Percentiles rank a stretch among this genome's conserved stretches.
Evolutionary conservation across 2,797 vertebrate genomes (phyloP).

Genomic region (Sebastes trivittatus): DNA sequence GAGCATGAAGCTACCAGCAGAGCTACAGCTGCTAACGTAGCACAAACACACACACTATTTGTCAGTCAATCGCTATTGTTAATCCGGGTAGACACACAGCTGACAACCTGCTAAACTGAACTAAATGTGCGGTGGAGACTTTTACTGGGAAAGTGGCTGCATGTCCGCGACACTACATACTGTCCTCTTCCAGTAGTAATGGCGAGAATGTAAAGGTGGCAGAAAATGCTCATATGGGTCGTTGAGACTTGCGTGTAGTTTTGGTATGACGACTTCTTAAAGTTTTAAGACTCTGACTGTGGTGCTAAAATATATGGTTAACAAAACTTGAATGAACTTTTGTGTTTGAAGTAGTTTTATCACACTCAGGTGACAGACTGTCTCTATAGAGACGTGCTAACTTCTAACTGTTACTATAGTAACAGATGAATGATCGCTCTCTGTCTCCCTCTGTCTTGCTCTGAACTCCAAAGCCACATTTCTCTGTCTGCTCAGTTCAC

Average conservation of each 20-base stretch:
- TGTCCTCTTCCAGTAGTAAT: background rate
- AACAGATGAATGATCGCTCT: background rate
- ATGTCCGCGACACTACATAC: background rate
- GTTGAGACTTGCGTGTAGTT: background rate
- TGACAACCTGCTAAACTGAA: too few species aligned
- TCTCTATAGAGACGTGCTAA: background rate
- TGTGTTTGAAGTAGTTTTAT: background rate
- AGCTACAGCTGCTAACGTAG: too few species aligned
- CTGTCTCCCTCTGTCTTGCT: background rate
- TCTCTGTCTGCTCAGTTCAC: constrained; percentile 3
- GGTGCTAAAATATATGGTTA: background rate
- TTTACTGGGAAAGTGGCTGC: too few species aligned
- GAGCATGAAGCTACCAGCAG: too few species aligned
- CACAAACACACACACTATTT: too few species aligned
- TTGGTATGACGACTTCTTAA: background rate
- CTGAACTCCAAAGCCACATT: constrained; percentile 1
- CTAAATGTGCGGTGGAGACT: too few species aligned
- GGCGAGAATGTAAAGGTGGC: background rate
- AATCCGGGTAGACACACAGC: too few species aligned
- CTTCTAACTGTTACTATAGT: background rate
- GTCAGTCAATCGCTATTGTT: too few species aligned
- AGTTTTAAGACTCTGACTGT: background rate
- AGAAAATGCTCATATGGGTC: background rate
- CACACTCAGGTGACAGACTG: background rate
- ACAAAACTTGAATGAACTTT: background rate